Evolutionary conservation across 2,888 invertebrate species (phyloP), one percentile per base, ranked within the genome.

Genomic region (Synergus umbraculus): DNA sequence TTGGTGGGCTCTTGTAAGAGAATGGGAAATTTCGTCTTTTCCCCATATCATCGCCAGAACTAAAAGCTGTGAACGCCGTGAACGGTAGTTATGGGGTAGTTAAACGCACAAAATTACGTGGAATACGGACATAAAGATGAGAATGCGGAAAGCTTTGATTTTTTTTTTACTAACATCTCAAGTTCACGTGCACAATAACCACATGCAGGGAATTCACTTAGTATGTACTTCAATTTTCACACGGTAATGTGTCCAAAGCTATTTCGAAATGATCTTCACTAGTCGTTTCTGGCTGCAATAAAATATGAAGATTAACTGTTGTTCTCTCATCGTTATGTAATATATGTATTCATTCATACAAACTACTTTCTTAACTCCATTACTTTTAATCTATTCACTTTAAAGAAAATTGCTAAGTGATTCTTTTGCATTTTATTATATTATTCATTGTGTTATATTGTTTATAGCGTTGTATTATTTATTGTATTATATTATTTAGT

Each of bases 201-300:
- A 49, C 73, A 54, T 73, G n/a, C 73, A 73, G 41, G 73, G 37
- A 73, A 73, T 73, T 73, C 73, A 73, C 49, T 73, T 73, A 73
- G 73, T 54, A 22, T 22, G 22, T 22, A 54, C 73, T 73, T 73
- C 73, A 54, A 73, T 73, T 73, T 58, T 73, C 73, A 18, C 73
- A 73, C 73, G 73, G 73, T 73, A 54, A 73, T 73, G 73, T 73
- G 73, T 73, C 73, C 73, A 37, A 73, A 73, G 73, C 54, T 54
- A 73, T 73, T 73, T 73, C 10, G 49, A 73, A 37, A 73, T 54
- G 54, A 58, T 73, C 73, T 73, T 73, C 49, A 54, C 49, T 54
- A 54, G 54, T 73, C 73, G 49, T 73, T 73, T 73, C 73, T 49
- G 54, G 37, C 29, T 58, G 73, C 73, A 73, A 73, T 73, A 73